phyloP scores from a whole-genome alignment of 2,888 invertebrate genomes.

The Platerodrilus igneus region DNA sequence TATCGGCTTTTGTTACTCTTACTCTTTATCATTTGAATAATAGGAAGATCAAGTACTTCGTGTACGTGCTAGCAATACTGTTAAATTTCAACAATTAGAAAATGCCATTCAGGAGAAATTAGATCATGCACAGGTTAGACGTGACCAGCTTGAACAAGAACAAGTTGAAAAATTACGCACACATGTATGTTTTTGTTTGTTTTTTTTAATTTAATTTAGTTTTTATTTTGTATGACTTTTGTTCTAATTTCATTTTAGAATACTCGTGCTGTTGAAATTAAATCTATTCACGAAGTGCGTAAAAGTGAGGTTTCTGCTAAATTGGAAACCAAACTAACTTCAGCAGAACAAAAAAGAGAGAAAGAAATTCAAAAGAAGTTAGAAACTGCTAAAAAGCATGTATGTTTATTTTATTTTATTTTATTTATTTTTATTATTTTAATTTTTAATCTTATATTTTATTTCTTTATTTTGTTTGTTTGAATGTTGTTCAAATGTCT shows the following conservation, averaged over 20 bases:
- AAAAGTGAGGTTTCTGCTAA: constrained; percentile 50
- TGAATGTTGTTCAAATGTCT: too few relatives aligned
- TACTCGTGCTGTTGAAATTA: constrained; percentile 63
- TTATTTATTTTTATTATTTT: constrained; percentile 13
- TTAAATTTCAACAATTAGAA: constrained; percentile 65
- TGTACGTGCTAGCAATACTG: constrained; percentile 63
- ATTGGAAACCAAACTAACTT: constrained; percentile 65
- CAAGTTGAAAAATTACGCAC: constrained; percentile 73
- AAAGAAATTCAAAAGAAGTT: constrained; percentile 81
- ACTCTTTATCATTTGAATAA: constrained; percentile 21
- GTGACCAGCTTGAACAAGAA: constrained; percentile 69
- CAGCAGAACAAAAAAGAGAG: constrained; percentile 78
- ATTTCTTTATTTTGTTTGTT: constrained; percentile 16
- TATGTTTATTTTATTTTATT: constrained; percentile 41
- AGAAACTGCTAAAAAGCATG: constrained; percentile 79
- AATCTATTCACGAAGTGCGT: constrained; percentile 40
- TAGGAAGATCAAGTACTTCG: constrained; percentile 73
- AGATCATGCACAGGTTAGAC: constrained; percentile 65
- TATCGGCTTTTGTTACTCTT: not conserved
- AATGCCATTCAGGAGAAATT: constrained; percentile 65
- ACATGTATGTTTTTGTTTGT: constrained; percentile 67
- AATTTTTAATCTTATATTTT: constrained; percentile 11
- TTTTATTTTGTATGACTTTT: constrained; percentile 25
- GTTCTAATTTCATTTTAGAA: constrained; percentile 41
- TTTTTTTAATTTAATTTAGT: too few relatives aligned